phyloP scores from a whole-genome alignment of 2,113 vertebrate species.

The Hucho hucho region DNA sequence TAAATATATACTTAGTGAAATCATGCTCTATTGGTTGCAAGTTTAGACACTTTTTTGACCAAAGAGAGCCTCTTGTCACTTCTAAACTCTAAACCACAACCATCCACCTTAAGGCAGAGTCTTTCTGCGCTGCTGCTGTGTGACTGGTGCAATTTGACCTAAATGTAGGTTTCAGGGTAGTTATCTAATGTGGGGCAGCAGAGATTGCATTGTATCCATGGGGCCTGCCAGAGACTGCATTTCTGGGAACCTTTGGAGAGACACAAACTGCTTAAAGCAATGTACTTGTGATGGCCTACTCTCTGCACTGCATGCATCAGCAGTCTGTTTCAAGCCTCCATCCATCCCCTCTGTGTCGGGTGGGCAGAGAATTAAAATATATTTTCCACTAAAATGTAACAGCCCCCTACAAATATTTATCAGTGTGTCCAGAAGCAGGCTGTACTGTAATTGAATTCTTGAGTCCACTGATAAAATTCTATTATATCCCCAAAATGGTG shows the following conservation, averaged over 20 bases:
- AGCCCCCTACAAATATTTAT: background rate
- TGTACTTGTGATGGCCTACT: conserved; percentile 26
- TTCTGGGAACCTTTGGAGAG: conserved; percentile 50
- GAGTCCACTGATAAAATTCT: conserved; percentile 10
- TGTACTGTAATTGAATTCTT: conserved; percentile 8
- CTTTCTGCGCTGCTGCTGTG: conserved; percentile 20
- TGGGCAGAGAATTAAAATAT: conserved; percentile 21
- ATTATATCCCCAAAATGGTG: background rate
- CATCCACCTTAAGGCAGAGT: background rate
- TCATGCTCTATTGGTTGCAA: background rate
- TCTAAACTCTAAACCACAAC: background rate
- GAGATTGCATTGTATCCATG: conserved; percentile 52
- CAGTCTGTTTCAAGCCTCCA: conserved; percentile 10
- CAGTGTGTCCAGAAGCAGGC: background rate
- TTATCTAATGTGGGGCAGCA: conserved; percentile 57
- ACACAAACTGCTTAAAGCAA: conserved; percentile 44
- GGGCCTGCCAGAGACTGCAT: background rate
- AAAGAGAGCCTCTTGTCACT: background rate
- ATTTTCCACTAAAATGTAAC: background rate
- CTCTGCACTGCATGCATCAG: background rate
- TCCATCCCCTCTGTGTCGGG: background rate
- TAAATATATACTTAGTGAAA: background rate
- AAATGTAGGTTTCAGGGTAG: conserved; percentile 49
- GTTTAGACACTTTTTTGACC: conserved; percentile 6
- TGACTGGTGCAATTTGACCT: conserved; percentile 53